These are phyloP conservation scores for Periophthalmus modestus DNA, from an alignment of 2,113 vertebrate species.

Conservation along the genomic window DNA sequence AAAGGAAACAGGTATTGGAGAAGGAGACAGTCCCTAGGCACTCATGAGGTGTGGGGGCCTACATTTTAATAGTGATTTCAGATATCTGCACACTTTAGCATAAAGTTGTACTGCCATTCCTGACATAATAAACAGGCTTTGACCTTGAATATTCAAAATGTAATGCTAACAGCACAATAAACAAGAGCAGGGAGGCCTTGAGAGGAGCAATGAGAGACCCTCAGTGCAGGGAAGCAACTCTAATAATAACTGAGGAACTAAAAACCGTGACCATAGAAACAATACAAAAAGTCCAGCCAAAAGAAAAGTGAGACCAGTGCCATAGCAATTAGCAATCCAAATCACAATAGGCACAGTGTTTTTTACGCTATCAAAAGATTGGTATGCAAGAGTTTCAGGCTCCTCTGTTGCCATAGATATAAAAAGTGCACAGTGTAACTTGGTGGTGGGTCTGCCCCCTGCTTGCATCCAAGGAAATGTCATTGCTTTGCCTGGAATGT, in stretches of 20 bases:
- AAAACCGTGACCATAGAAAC: neutral
- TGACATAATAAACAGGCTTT: conserved; percentile 19
- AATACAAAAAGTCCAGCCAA: neutral
- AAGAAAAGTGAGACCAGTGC: no score
- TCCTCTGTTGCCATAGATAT: no score
- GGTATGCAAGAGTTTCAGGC: no score
- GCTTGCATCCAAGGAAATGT: no score
- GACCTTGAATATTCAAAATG: conserved; percentile 41
- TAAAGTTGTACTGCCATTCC: conserved; percentile 38
- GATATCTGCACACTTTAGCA: conserved; percentile 43
- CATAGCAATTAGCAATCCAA: neutral
- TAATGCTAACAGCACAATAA: conserved; percentile 35
- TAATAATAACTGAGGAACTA: conserved; percentile 47
- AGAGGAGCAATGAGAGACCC: conserved; percentile 9
- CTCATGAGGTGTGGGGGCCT: conserved; percentile 19
- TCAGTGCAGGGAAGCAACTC: conserved; percentile 34
- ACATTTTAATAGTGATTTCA: conserved; percentile 38
- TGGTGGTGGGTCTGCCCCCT: no score
- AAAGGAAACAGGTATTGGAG: conserved; percentile 10
- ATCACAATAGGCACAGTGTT: neutral
- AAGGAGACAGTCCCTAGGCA: conserved; percentile 30
- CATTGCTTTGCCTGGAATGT: no score
- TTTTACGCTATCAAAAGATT: no score
- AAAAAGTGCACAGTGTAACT: no score
- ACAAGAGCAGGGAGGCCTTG: conserved; percentile 11